These are phyloP conservation scores for Eupithecia insigniata DNA, from an alignment of 2,888 invertebrate species.

Conservation along the genomic window DNA sequence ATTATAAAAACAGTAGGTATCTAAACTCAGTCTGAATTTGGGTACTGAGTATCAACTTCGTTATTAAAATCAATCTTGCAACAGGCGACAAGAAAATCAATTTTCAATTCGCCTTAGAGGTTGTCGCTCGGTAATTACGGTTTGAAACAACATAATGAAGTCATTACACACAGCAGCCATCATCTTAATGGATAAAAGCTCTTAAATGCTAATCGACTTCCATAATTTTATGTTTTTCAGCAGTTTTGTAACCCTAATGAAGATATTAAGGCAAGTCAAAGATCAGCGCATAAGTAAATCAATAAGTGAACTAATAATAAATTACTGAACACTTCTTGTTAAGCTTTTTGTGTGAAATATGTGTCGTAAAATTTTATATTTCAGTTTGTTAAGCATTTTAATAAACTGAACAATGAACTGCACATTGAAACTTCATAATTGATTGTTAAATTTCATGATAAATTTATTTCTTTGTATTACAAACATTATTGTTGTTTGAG, in stretches of 20 bases:
- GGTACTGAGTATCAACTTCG: constrained; percentile 3
- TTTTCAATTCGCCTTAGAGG: constrained; percentile 49
- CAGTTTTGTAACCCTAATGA: constrained; percentile 49
- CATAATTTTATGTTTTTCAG: constrained; percentile 58
- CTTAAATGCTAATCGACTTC: constrained; percentile 75
- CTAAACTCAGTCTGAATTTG: not conserved
- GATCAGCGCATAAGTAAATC: constrained; percentile 25
- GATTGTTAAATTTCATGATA: not conserved
- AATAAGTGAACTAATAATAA: constrained; percentile 12
- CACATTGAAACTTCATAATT: not conserved
- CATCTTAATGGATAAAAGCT: constrained; percentile 77
- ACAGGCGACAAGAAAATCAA: constrained; percentile 40
- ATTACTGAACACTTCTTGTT: constrained; percentile 14
- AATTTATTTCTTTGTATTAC: no score
- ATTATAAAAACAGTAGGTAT: not conserved
- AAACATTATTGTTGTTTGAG: no score
- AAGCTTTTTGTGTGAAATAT: constrained; percentile 2
- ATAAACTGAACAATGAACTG: not conserved
- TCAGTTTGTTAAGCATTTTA: not conserved
- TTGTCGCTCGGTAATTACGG: constrained; percentile 53
- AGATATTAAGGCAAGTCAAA: constrained; percentile 27
- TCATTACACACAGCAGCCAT: constrained; percentile 66
- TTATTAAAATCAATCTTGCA: constrained; percentile 20
- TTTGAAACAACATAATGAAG: constrained; percentile 70
- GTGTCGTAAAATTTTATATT: not conserved